Base-by-base conservation (phyloP, 2,113 vertebrate species). In the Conger conger region DNA sequence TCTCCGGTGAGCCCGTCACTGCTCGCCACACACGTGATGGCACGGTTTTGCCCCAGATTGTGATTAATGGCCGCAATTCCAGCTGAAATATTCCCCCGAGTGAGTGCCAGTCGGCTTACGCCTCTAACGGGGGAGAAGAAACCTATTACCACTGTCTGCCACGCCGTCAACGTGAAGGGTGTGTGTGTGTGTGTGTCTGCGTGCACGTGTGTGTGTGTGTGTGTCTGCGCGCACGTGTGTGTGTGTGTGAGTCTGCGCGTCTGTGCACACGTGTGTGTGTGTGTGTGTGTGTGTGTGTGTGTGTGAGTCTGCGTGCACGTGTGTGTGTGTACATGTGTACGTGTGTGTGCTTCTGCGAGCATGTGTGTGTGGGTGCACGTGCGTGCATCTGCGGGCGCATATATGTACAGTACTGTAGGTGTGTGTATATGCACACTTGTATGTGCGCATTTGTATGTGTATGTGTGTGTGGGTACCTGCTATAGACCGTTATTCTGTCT, bases 51-150 rank as follows among this genome's bases (percentile, higher is more conserved):
- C 95, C 94, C 92, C 89, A 90, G 94, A 95, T 97, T 96, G 95
- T 95, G 94, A 96, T 96, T 96, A 96, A 96, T 94, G 94, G 94
- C 92, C 89, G 86, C 95, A 95, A 95, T 96, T 96, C 96, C 96
- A 93, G 91, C 94, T 92, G 92, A 93, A 93, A 94, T 93, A 95
- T 96, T 94, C 93, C 93, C 94, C 94, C 96, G 96, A 96, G 94
- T 92, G 77, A 82, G 90, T 94, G 96, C 96, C 96, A 96, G 95
- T 94, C 95, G 94, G 93, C 93, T 93, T 90, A 92, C 92, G 88
- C 92, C 88, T 94, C 92, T 91, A 93, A 93, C 80, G 87, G 82
- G 79, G 80, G 78, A 89, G 82, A 88, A 88, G 95, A 96, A 97
- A 95, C 95, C 94, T 91, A 94, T 95, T 96, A 94, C 94, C 92